A percentile compares a stretch with the other conserved stretches of the same genome.
Conservation (phyloP, 2,113 vertebrate species). For the Lophochroa leadbeateri region DNA sequence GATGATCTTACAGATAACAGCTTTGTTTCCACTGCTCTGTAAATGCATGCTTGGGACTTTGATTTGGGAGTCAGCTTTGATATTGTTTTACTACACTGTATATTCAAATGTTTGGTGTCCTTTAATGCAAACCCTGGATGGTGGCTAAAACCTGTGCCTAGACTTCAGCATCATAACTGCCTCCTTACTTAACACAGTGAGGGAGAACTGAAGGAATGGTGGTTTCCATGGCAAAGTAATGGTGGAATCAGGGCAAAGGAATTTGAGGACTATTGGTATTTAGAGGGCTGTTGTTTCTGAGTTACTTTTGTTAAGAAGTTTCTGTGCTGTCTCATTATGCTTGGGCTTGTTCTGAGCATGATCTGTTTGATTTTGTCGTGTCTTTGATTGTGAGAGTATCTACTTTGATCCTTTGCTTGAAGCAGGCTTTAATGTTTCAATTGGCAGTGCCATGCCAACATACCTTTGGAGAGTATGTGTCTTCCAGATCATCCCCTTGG, state of each 20-base stretch:
- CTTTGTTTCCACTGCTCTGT: background rate
- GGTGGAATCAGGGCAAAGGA: background rate
- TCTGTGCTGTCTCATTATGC: background rate
- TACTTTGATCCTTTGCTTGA: background rate
- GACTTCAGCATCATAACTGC: background rate
- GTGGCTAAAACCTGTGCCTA: background rate
- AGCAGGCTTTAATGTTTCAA: background rate
- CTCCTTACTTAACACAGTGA: background rate
- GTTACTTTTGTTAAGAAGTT: background rate
- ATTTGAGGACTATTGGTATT: background rate
- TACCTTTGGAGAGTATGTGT: background rate
- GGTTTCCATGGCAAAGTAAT: background rate
- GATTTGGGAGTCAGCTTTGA: background rate
- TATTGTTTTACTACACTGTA: background rate
- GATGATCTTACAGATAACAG: background rate
- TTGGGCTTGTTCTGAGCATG: background rate
- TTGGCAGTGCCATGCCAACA: background rate
- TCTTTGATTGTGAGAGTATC: background rate
- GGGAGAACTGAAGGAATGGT: background rate
- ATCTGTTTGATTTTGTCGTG: background rate
- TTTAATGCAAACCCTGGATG: background rate
- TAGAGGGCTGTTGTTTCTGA: background rate
- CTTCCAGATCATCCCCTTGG: background rate
- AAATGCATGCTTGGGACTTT: background rate
- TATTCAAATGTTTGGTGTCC: background rate